These are phyloP conservation scores for Heliconius hermathena DNA, from an alignment of 1,140 invertebrate genomes.

Conservation along the genomic window DNA sequence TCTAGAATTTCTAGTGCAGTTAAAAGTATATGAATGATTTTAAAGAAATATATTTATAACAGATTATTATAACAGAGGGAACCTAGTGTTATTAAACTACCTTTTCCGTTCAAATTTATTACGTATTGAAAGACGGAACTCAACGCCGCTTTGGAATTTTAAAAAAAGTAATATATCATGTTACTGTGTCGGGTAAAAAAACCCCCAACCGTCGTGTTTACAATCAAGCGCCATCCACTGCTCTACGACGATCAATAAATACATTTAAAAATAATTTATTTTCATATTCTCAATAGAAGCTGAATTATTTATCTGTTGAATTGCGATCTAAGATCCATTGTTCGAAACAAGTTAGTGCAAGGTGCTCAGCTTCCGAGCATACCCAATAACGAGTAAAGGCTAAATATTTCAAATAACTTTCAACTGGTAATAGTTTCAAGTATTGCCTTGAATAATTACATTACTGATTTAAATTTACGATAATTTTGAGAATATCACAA, in stretches of 20 bases:
- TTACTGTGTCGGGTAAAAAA: too few relatives aligned
- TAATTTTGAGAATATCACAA: not conserved
- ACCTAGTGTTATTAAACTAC: too few relatives aligned
- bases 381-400: constrained; percentile 5
- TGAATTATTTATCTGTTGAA: constrained; percentile 1
- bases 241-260: not conserved
- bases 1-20: not conserved
- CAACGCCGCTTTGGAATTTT: too few relatives aligned
- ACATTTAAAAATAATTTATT: not conserved
- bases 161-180: too few relatives aligned
- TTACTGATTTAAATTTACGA: not conserved
- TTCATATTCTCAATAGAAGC: not conserved
- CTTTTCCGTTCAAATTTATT: too few relatives aligned
- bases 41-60: too few relatives aligned
- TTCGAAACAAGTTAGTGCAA: not conserved
- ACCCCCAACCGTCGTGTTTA: too few relatives aligned
- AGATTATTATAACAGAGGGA: too few relatives aligned
- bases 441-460: constrained; percentile 14
- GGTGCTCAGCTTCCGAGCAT: not conserved
- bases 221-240: too few relatives aligned
- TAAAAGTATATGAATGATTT: not conserved
- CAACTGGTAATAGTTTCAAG: not conserved
- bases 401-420: constrained; percentile 22
- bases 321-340: not conserved
- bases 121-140: too few relatives aligned